Evolutionary conservation across 53 echinoderm and acorn worm genomes (phyloP).

Genomic region (Crossaster papposus): DNA sequence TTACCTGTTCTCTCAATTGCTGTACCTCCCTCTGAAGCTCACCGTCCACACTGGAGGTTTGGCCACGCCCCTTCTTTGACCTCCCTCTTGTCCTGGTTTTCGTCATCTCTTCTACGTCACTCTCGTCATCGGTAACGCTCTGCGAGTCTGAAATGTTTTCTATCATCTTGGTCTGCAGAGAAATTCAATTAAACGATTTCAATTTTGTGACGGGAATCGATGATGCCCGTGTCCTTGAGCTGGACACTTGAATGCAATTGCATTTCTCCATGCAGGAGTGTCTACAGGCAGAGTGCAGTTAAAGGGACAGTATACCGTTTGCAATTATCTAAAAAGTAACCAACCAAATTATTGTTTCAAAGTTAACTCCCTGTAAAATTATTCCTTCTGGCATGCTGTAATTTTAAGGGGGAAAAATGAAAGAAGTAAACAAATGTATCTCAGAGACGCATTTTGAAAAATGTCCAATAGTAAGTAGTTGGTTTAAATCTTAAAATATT

Average conservation of each 20-base stretch:
- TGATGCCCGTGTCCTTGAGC: not conserved
- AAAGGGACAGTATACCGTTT: too few species aligned
- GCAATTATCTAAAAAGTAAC: too few species aligned
- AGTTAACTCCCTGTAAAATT: too few species aligned
- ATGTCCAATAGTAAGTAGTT: too few species aligned
- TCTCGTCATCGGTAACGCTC: constrained; percentile 36
- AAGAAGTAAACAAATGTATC: too few species aligned
- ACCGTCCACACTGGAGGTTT: not conserved
- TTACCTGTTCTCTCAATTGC: constrained; percentile 34
- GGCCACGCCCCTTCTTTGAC: not conserved
- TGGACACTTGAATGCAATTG: not conserved
- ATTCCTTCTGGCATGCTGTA: too few species aligned
- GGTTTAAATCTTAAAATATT: too few species aligned
- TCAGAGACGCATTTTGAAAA: too few species aligned
- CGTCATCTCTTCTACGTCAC: not conserved
- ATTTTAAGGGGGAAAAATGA: too few species aligned
- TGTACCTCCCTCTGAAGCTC: constrained; percentile 44
- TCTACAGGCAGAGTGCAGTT: not conserved
- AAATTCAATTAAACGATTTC: not conserved
- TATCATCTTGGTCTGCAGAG: constrained; percentile 32
- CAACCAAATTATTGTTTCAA: too few species aligned
- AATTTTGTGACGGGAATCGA: not conserved
- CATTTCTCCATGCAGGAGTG: not conserved
- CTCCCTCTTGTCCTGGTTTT: not conserved
- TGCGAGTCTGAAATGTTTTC: constrained; percentile 16